Conservation (phyloP, 2,888 invertebrate genomes). For the Epistrophe eligans region DNA sequence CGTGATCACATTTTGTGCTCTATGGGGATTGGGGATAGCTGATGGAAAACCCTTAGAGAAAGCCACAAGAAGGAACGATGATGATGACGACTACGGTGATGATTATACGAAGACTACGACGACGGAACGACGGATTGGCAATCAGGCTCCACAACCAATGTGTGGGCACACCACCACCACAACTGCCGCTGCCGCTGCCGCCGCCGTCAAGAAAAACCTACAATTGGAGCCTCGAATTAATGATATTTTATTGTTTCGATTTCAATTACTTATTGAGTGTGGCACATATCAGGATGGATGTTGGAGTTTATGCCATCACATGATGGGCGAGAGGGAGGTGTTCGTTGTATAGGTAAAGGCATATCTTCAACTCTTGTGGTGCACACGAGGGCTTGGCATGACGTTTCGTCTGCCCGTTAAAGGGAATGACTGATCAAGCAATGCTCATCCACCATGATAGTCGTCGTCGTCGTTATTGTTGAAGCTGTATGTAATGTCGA, state of each 20-base stretch:
- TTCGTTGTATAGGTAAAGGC: background rate
- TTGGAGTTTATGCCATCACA: slow-evolving; percentile 7
- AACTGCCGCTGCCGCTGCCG: background rate
- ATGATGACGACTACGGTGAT: slow-evolving; percentile 7
- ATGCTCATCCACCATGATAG: slow-evolving; percentile 28
- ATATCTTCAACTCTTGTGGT: background rate
- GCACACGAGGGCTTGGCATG: slow-evolving; percentile 71
- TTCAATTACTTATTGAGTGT: slow-evolving; percentile 75
- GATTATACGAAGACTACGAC: slow-evolving; percentile 38
- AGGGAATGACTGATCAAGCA: slow-evolving; percentile 65
- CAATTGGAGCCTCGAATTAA: slow-evolving; percentile 75
- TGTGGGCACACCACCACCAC: slow-evolving; percentile 61
- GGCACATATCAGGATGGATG: slow-evolving; percentile 54
- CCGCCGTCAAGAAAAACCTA: slow-evolving; percentile 58
- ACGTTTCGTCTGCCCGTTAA: slow-evolving; percentile 65
- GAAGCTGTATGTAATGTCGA: background rate
- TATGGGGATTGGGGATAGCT: slow-evolving; percentile 55
- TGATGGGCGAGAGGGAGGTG: slow-evolving; percentile 37
- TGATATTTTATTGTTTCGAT: slow-evolving; percentile 76
- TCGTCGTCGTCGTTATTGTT: slow-evolving; percentile 9
- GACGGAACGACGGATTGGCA: slow-evolving; percentile 52
- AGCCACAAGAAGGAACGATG: slow-evolving; percentile 36
- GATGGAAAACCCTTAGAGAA: slow-evolving; percentile 67
- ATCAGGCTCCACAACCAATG: slow-evolving; percentile 52
- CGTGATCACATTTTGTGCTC: slow-evolving; percentile 68